Evolutionary conservation across 2,888 invertebrate species (phyloP).

Genomic region (Cephonodes hylas): DNA sequence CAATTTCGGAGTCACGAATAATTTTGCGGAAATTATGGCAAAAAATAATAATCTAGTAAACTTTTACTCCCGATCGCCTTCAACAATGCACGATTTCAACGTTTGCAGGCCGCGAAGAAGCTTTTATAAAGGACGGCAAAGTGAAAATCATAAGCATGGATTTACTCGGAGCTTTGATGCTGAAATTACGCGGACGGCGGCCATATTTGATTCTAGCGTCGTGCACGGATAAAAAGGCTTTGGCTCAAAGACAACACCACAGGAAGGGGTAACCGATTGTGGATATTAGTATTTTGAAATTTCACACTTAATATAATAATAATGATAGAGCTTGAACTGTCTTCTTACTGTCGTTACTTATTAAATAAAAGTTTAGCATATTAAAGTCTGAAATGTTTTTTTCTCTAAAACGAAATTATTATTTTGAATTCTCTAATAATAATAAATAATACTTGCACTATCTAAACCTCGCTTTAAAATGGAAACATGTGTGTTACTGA

Average conservation of each 20-base stretch:
- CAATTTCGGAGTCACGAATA: no score
- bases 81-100: neutral
- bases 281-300: neutral
- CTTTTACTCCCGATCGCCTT: neutral
- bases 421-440: no score
- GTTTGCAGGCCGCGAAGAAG: constrained; percentile 60
- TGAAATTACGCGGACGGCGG: constrained; percentile 61
- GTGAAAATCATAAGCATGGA: constrained; percentile 65
- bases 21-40: no score
- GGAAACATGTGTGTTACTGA: no score
- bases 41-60: no score
- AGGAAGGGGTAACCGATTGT: constrained; percentile 48
- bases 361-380: no score
- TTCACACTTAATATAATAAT: neutral
- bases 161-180: constrained; percentile 62
- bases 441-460: no score
- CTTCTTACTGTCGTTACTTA: no score
- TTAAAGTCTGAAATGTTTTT: no score
- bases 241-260: constrained; percentile 42
- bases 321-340: neutral
- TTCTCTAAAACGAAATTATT: no score
- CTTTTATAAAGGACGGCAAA: constrained; percentile 56
- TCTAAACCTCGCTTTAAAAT: no score
- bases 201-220: constrained; percentile 69
- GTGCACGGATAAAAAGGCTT: constrained; percentile 37